These are phyloP conservation scores for human (Homo sapiens) DNA, from an alignment of 2,113 vertebrate genomes.

Conservation along the genomic window DNA sequence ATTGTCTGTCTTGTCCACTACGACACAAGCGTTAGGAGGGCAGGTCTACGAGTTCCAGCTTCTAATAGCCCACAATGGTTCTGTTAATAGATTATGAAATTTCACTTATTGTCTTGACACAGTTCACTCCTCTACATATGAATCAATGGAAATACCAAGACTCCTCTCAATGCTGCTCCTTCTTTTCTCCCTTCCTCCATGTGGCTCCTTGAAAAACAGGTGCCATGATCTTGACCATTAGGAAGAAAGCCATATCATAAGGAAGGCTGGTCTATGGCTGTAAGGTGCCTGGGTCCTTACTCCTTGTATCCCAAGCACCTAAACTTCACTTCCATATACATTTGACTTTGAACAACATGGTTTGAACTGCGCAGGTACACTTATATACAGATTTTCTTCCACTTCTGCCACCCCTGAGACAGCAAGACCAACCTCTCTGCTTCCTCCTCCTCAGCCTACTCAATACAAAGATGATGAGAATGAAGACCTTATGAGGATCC, in stretches of 20 bases:
- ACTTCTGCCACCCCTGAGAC: not conserved
- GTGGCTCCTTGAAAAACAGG: not conserved
- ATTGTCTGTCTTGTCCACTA: not conserved
- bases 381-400: not conserved
- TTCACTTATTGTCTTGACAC: not conserved
- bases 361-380: not conserved
- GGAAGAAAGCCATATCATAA: not conserved
- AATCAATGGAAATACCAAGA: not conserved
- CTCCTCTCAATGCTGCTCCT: not conserved
- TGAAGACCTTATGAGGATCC: not conserved
- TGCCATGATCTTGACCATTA: not conserved
- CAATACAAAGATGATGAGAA: not conserved
- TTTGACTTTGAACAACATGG: not conserved
- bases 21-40: not conserved
- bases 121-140: not conserved
- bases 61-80: not conserved
- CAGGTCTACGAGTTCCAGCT: not conserved
- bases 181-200: not conserved
- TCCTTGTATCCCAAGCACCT: not conserved
- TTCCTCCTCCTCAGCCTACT: not conserved
- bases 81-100: not conserved
- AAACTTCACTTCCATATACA: not conserved
- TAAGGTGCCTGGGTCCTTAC: not conserved
- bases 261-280: not conserved
- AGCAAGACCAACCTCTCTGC: not conserved